Conservation (phyloP, 2,888 invertebrate species). For the Cheilosia scutellata region DNA sequence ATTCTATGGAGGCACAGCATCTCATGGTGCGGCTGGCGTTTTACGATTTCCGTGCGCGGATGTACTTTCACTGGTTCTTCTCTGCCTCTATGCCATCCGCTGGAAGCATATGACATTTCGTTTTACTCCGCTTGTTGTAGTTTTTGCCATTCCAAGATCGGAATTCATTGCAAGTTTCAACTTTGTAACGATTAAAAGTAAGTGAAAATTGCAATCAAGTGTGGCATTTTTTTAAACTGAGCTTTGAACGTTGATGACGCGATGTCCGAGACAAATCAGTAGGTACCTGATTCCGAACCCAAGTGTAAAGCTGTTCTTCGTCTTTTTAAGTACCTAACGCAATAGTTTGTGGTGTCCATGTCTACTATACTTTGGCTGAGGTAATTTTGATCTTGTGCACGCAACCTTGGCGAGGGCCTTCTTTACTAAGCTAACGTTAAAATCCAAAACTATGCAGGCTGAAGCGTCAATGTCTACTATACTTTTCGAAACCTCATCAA, state of each 20-base stretch:
- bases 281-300: too few species aligned
- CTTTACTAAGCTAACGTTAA: too few species aligned
- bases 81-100: slow-evolving; percentile 12
- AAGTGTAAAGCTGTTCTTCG: too few species aligned
- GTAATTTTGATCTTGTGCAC: too few species aligned
- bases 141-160: slow-evolving; percentile 10
- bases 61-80: slow-evolving; percentile 76
- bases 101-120: slow-evolving; percentile 17
- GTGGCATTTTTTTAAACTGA: not conserved
- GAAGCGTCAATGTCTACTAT: too few species aligned
- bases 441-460: too few species aligned
- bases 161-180: slow-evolving; percentile 2
- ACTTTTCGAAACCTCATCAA: too few species aligned
- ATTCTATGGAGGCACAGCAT: slow-evolving; percentile 28
- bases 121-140: slow-evolving; percentile 19
- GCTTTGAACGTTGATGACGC: not conserved
- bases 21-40: slow-evolving; percentile 46
- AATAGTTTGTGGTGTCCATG: too few species aligned
- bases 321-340: too few species aligned
- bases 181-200: not conserved
- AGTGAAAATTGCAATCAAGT: not conserved
- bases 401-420: too few species aligned
- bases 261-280: too few species aligned
- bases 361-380: too few species aligned
- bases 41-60: slow-evolving; percentile 72